These are phyloP conservation scores for Crotalus viridis DNA, from an alignment of 2,113 vertebrate genomes.

Conservation along the genomic window DNA sequence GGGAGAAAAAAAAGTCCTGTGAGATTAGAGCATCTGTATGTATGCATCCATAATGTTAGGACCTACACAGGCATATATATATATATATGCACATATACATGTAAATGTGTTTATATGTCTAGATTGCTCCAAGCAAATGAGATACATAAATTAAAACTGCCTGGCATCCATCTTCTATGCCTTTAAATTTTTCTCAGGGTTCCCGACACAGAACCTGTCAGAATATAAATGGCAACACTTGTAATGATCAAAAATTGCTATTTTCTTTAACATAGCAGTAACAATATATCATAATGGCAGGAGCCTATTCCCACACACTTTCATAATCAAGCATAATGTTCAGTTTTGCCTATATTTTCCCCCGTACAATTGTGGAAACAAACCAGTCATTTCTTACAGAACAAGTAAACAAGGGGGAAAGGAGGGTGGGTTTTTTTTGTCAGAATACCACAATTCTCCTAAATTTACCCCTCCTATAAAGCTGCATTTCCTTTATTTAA, in stretches of 20 bases:
- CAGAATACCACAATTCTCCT: too few species aligned
- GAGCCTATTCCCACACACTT: slow-evolving; percentile 31
- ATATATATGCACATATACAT: not conserved
- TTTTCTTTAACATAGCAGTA: slow-evolving; percentile 49
- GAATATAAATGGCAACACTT: slow-evolving; percentile 35
- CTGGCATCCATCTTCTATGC: slow-evolving; percentile 8
- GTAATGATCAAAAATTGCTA: slow-evolving; percentile 25
- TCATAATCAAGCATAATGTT: slow-evolving; percentile 25
- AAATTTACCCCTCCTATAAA: not conserved
- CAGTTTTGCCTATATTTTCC: not conserved
- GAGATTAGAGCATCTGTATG: too few species aligned
- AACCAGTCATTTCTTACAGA: not conserved
- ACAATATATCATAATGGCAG: slow-evolving; percentile 25
- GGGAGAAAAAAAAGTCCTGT: not conserved
- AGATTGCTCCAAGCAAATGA: not conserved
- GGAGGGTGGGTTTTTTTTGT: not conserved
- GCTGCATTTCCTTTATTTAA: not conserved
- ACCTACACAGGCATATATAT: slow-evolving; percentile 2
- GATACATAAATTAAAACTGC: slow-evolving; percentile 11
- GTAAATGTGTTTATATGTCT: not conserved
- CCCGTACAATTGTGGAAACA: not conserved
- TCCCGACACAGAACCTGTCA: slow-evolving; percentile 18
- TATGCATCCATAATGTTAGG: slow-evolving; percentile 30
- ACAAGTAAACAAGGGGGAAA: not conserved
- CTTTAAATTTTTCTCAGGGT: slow-evolving; percentile 31